phyloP scores from a whole-genome alignment of 2,797 vertebrate genomes.

The Cuculus canorus region DNA sequence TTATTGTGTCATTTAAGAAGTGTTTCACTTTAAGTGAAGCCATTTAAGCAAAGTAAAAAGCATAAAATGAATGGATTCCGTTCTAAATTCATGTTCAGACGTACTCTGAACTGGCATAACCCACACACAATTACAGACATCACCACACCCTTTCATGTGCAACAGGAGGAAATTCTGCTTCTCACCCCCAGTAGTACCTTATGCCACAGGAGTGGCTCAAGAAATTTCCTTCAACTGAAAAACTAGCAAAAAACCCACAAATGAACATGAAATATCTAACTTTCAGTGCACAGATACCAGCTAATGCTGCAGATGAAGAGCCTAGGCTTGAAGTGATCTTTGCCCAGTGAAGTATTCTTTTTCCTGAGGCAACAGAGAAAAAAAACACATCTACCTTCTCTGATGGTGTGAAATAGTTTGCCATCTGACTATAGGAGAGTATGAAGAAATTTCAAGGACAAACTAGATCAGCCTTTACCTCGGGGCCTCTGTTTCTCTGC shows the following conservation, averaged over 20 bases:
- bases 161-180: neutral
- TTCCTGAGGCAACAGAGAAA: slow-evolving; percentile 58
- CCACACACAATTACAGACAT: neutral
- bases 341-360: slow-evolving; percentile 57
- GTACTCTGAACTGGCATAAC: neutral
- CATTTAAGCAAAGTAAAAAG: slow-evolving; percentile 51
- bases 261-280: slow-evolving; percentile 50
- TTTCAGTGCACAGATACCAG: slow-evolving; percentile 55
- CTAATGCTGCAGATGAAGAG: slow-evolving; percentile 58
- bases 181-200: neutral
- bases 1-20: neutral
- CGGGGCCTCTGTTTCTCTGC: slow-evolving; percentile 99
- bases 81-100: neutral
- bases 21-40: neutral
- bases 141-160: neutral
- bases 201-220: slow-evolving; percentile 18
- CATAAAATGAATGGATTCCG: slow-evolving; percentile 23
- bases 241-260: neutral
- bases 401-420: slow-evolving; percentile 90
- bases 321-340: slow-evolving; percentile 37
- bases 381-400: slow-evolving; percentile 57
- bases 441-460: slow-evolving; percentile 84
- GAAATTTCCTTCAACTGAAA: slow-evolving; percentile 41
- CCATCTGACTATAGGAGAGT: slow-evolving; percentile 90
- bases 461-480: slow-evolving; percentile 98